Percentiles rank a stretch among this genome's conserved stretches.
phyloP scores from a whole-genome alignment of 2,888 invertebrate genomes.

The Clepsis dumicolana region DNA sequence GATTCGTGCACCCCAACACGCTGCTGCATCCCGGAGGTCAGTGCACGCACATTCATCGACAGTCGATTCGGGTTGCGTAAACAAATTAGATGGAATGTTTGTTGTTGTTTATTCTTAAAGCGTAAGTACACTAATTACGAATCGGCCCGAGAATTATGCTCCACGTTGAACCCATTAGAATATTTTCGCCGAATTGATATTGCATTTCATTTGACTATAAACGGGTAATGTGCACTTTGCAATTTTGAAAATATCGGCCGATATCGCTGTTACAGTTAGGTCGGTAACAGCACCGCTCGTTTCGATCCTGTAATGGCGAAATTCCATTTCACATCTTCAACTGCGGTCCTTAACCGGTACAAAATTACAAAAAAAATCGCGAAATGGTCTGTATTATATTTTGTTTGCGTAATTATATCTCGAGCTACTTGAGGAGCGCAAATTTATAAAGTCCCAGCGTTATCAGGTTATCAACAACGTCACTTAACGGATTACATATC shows the following conservation, averaged over 20 bases:
- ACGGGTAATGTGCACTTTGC: slow-evolving; percentile 26
- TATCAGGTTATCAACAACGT: slow-evolving; percentile 26
- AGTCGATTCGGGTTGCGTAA: not conserved
- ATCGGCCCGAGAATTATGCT: not conserved
- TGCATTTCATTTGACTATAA: not conserved
- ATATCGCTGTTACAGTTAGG: slow-evolving; percentile 17
- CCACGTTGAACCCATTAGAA: not conserved
- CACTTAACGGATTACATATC: slow-evolving; percentile 26
- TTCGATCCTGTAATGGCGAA: slow-evolving; percentile 9
- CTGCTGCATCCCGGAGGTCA: slow-evolving; percentile 80
- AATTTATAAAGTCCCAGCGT: slow-evolving; percentile 17
- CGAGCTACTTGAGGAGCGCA: slow-evolving; percentile 17
- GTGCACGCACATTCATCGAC: slow-evolving; percentile 43
- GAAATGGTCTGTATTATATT: slow-evolving; percentile 5
- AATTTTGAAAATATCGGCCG: not conserved
- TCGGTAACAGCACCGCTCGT: slow-evolving; percentile 19
- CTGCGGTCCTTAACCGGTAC: not conserved
- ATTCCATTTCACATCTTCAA: slow-evolving; percentile 9
- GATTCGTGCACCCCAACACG: slow-evolving; percentile 90
- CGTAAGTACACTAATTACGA: not conserved
- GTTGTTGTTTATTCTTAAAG: slow-evolving; percentile 30
- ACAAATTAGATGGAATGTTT: slow-evolving; percentile 21
- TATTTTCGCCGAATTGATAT: not conserved
- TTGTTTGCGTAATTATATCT: slow-evolving; percentile 20
- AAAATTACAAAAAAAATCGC: not conserved